These are phyloP conservation scores for Luperina nickerlii DNA, from an alignment of 2,888 invertebrate species.

Conservation along the genomic window DNA sequence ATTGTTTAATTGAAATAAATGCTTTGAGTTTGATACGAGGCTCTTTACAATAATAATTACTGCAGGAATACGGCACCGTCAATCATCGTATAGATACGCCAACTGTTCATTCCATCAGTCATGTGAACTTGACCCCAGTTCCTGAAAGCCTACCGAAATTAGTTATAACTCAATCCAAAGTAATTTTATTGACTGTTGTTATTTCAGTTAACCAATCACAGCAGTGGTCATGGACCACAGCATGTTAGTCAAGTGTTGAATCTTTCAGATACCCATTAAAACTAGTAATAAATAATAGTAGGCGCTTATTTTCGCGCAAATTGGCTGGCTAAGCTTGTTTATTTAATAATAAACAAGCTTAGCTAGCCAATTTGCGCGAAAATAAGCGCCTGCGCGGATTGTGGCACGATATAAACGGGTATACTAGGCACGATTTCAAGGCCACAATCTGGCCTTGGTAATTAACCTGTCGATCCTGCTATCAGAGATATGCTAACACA, in stretches of 20 bases:
- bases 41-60: background rate
- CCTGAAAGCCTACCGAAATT: background rate
- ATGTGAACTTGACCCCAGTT: background rate
- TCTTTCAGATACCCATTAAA: background rate
- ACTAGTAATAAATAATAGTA: too few species aligned
- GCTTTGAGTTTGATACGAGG: background rate
- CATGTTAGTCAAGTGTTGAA: background rate
- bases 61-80: background rate
- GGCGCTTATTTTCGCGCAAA: too few species aligned
- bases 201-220: background rate
- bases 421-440: constrained; percentile 32
- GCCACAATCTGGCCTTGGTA: constrained; percentile 45
- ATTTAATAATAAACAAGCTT: too few species aligned
- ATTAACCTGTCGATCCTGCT: constrained; percentile 37
- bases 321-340: too few species aligned
- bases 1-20: too few species aligned
- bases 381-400: background rate
- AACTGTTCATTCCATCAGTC: background rate
- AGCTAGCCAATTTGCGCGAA: background rate
- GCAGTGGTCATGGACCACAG: too few species aligned
- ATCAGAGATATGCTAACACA: constrained; percentile 61
- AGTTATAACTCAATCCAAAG: background rate
- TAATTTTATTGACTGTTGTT: background rate
- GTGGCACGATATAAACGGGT: constrained; percentile 1
- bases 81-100: background rate